phyloP scores from a whole-genome alignment of 2,888 invertebrate genomes.

The Taphrorychus bicolor region DNA sequence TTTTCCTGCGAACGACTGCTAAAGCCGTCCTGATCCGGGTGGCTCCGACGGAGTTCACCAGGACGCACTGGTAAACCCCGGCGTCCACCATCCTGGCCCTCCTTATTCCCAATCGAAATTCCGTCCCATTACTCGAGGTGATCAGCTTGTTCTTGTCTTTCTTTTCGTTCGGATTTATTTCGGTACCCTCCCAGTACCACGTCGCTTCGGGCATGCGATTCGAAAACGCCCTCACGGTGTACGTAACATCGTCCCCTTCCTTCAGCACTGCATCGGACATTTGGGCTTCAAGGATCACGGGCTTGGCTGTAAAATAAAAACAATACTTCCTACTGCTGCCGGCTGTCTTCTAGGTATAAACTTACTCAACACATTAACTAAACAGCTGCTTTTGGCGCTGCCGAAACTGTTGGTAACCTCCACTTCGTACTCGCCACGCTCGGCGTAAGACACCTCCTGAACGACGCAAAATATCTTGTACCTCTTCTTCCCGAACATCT shows the following conservation, averaged over 20 bases:
- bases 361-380: conserved; percentile 37
- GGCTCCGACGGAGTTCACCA: conserved; percentile 32
- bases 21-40: conserved; percentile 22
- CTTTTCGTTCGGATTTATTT: conserved; percentile 21
- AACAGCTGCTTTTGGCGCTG: conserved; percentile 22
- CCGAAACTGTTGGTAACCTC: conserved; percentile 30
- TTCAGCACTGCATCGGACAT: conserved; percentile 34
- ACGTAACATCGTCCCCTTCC: conserved; percentile 38
- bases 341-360: background rate
- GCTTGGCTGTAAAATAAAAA: conserved; percentile 25
- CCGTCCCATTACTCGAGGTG: conserved; percentile 29
- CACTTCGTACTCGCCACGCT: conserved; percentile 37
- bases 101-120: conserved; percentile 37
- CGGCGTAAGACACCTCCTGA: conserved; percentile 30
- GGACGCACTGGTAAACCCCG: conserved; percentile 36
- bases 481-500: conserved; percentile 35
- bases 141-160: conserved; percentile 37
- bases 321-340: background rate
- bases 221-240: conserved; percentile 27
- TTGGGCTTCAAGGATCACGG: conserved; percentile 31
- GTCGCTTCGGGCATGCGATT: conserved; percentile 33
- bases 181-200: conserved; percentile 39
- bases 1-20: conserved; percentile 32
- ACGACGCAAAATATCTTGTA: conserved; percentile 33
- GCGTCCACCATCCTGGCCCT: conserved; percentile 33